A percentile compares a stretch with the other conserved stretches of the same genome.
Conservation (phyloP, 2,888 invertebrate species). For the Nomada hirtipes region DNA sequence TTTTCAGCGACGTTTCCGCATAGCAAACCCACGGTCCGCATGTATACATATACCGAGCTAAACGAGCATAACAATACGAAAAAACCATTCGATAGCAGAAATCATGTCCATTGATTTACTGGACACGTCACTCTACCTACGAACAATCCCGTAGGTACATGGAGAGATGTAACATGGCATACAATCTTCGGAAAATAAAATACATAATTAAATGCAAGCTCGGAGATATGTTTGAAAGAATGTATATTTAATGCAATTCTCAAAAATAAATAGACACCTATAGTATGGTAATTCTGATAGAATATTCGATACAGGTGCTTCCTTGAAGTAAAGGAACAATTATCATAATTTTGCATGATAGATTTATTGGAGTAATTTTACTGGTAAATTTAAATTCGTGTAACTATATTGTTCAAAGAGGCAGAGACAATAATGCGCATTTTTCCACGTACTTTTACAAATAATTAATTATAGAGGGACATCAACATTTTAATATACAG, state of each 20-base stretch:
- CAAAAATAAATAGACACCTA: too few species aligned
- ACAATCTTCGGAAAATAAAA: too few species aligned
- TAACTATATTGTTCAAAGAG: neutral
- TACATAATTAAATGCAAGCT: neutral
- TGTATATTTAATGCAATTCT: too few species aligned
- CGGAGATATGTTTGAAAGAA: neutral
- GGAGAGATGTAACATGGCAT: too few species aligned
- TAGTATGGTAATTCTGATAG: too few species aligned
- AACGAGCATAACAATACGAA: slow-evolving; percentile 8
- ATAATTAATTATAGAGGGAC: neutral
- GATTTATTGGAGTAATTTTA: neutral
- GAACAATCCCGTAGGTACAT: neutral
- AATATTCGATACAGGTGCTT: too few species aligned
- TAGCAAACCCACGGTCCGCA: slow-evolving; percentile 3
- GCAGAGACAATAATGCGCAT: neutral
- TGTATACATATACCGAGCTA: neutral
- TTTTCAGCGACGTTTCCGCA: slow-evolving; percentile 26
- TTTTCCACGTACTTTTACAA: neutral
- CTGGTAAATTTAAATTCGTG: neutral
- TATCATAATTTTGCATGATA: neutral
- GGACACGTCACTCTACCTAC: neutral
- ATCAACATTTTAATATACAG: too few species aligned
- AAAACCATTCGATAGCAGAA: neutral
- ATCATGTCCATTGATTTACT: slow-evolving; percentile 8
- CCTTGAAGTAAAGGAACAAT: neutral